Conservation (phyloP, 2,888 invertebrate species). For the Sinohyriopsis cumingii region DNA sequence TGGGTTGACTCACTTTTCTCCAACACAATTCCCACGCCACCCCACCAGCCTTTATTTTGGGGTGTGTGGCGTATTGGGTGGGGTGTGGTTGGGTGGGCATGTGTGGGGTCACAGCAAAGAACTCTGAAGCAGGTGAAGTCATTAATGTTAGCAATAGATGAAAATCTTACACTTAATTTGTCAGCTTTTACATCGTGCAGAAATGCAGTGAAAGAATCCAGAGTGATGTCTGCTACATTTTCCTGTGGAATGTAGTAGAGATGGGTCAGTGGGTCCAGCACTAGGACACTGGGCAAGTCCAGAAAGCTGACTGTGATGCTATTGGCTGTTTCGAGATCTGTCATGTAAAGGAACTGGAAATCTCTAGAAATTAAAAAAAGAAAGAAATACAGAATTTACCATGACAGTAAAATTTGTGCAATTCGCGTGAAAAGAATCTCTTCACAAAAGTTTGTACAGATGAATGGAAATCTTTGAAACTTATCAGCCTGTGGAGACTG, state of each 20-base stretch:
- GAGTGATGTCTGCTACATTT: conserved; percentile 81
- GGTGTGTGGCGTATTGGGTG: too few species aligned
- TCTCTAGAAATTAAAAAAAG: conserved; percentile 69
- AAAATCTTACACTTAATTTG: conserved; percentile 79
- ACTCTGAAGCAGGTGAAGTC: too few species aligned
- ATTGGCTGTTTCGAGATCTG: conserved; percentile 90
- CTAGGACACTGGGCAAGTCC: conserved; percentile 87
- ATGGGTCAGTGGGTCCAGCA: conserved; percentile 92
- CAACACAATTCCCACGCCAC: too few species aligned
- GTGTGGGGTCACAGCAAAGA: too few species aligned
- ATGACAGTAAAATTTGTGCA: neutral
- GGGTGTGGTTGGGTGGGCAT: too few species aligned
- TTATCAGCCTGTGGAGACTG: too few species aligned
- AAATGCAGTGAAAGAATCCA: conserved; percentile 83
- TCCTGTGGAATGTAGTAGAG: conserved; percentile 93
- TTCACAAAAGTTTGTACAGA: too few species aligned
- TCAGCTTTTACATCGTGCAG: conserved; percentile 85
- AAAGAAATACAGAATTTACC: neutral
- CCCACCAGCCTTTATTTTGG: too few species aligned
- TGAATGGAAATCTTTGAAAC: too few species aligned
- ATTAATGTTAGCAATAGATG: neutral
- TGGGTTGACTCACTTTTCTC: too few species aligned
- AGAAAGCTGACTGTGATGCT: conserved; percentile 90
- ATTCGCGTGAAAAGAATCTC: neutral
- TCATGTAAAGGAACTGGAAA: conserved; percentile 97